Evolutionary conservation across 1,140 invertebrate species (phyloP).

Genomic region (Drosophila punjabiensis): DNA sequence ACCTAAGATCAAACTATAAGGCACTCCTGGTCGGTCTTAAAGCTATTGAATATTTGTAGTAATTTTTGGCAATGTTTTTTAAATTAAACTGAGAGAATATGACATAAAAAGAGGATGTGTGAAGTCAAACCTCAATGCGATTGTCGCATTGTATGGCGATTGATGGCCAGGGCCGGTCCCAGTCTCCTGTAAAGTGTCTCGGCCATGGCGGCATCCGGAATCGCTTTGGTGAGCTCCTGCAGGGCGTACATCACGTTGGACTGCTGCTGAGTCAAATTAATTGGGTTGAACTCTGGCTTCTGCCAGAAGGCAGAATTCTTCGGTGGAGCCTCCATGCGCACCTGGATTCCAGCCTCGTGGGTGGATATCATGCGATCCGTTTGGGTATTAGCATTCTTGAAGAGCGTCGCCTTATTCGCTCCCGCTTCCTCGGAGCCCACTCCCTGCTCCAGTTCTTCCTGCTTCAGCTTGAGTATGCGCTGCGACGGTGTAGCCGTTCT

Average conservation of each 20-base stretch:
- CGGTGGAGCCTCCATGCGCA: background rate
- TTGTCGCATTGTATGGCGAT: background rate
- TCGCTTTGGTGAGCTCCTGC: slow-evolving; percentile 27
- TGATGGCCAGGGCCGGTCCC: slow-evolving; percentile 22
- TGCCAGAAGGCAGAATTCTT: slow-evolving; percentile 38
- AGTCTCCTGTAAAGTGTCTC: slow-evolving; percentile 27
- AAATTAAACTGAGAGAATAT: slow-evolving; percentile 10
- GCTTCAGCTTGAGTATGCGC: slow-evolving; percentile 38
- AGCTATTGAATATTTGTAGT: slow-evolving; percentile 3
- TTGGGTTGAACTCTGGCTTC: slow-evolving; percentile 13
- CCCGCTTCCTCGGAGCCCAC: slow-evolving; percentile 17
- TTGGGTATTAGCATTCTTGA: slow-evolving; percentile 39
- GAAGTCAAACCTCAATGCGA: background rate
- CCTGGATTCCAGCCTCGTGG: slow-evolving; percentile 34
- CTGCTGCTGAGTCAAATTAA: slow-evolving; percentile 44
- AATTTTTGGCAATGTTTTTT: slow-evolving; percentile 19
- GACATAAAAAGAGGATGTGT: too few relatives aligned
- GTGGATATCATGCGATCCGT: slow-evolving; percentile 11
- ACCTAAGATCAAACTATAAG: background rate
- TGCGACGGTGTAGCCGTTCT: slow-evolving; percentile 38
- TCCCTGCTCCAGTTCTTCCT: slow-evolving; percentile 8
- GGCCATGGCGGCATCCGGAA: slow-evolving; percentile 30
- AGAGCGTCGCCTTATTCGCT: slow-evolving; percentile 21
- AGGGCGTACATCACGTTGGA: slow-evolving; percentile 47
- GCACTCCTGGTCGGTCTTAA: background rate